phyloP scores from a whole-genome alignment of 2,113 vertebrate genomes.

The Polyodon spathula region DNA sequence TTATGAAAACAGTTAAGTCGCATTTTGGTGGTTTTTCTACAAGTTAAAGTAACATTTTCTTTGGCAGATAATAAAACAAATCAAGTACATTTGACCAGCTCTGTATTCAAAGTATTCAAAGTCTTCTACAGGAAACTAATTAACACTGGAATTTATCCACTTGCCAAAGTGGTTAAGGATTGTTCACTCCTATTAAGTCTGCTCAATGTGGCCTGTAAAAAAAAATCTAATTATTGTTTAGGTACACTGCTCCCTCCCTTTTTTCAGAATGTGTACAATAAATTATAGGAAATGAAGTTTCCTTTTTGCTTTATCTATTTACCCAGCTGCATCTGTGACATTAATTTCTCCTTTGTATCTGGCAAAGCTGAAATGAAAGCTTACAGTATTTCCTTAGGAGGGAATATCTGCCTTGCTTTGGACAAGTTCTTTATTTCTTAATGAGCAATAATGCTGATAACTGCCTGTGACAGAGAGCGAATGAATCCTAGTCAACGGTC shows the following conservation, averaged over 20 bases:
- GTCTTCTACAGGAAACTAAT: constrained; percentile 89
- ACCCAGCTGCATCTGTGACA: constrained; percentile 52
- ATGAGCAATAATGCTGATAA: not conserved
- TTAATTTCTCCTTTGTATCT: constrained; percentile 57
- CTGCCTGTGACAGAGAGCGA: not conserved
- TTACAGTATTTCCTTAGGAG: constrained; percentile 1
- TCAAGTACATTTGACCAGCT: constrained; percentile 78
- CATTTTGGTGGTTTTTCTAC: constrained; percentile 37
- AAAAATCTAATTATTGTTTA: constrained; percentile 68
- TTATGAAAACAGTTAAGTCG: constrained; percentile 54
- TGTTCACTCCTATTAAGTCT: constrained; percentile 68
- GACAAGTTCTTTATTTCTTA: not conserved
- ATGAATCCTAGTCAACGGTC: too few species aligned
- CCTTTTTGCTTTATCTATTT: constrained; percentile 43
- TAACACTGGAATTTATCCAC: constrained; percentile 72
- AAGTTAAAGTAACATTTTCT: constrained; percentile 74
- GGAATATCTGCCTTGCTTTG: not conserved
- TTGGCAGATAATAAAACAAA: constrained; percentile 83
- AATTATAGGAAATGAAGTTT: constrained; percentile 59
- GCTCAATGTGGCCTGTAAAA: constrained; percentile 62
- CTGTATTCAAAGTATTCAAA: constrained; percentile 72
- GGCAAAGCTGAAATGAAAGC: constrained; percentile 44
- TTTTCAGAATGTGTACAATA: constrained; percentile 40
- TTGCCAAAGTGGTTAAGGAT: constrained; percentile 69
- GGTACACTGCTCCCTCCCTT: constrained; percentile 56